Percentiles rank a stretch among this genome's conserved stretches.
phyloP scores from a whole-genome alignment of 2,113 vertebrate genomes.

The Eulemur rufifrons region DNA sequence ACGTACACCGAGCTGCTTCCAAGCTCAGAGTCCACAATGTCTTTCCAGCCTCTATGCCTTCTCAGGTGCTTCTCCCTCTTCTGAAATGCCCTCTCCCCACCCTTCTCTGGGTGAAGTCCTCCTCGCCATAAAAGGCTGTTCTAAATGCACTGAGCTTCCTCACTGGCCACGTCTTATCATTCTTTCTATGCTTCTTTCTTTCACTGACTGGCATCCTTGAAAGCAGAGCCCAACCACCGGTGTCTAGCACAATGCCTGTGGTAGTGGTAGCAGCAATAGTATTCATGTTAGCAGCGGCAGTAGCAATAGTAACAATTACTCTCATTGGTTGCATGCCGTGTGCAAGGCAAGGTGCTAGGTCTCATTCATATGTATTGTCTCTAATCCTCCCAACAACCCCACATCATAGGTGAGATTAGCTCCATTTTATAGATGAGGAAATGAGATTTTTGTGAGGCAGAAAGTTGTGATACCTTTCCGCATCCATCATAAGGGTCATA shows the following conservation, averaged over 20 bases:
- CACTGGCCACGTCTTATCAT: too few species aligned
- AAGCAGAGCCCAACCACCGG: background rate
- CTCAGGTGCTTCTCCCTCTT: background rate
- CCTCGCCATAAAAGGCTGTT: background rate
- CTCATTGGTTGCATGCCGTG: background rate
- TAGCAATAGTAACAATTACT: too few species aligned
- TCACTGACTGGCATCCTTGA: background rate
- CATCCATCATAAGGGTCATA: background rate
- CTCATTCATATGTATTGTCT: background rate
- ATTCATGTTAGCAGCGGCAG: background rate
- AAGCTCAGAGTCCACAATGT: background rate
- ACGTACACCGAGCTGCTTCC: background rate
- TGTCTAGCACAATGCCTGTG: background rate
- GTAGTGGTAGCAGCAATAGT: too few species aligned
- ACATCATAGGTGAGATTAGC: background rate
- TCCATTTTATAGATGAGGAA: background rate
- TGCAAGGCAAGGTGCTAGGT: background rate
- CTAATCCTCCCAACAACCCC: background rate
- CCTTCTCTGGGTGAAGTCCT: background rate
- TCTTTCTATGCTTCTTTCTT: background rate
- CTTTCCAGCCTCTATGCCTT: background rate
- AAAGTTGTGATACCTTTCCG: background rate
- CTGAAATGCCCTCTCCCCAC: background rate
- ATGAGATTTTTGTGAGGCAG: background rate
- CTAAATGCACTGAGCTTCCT: background rate